Base-by-base conservation (phyloP, 2,797 vertebrate genomes). In the Numenius phaeopus region DNA sequence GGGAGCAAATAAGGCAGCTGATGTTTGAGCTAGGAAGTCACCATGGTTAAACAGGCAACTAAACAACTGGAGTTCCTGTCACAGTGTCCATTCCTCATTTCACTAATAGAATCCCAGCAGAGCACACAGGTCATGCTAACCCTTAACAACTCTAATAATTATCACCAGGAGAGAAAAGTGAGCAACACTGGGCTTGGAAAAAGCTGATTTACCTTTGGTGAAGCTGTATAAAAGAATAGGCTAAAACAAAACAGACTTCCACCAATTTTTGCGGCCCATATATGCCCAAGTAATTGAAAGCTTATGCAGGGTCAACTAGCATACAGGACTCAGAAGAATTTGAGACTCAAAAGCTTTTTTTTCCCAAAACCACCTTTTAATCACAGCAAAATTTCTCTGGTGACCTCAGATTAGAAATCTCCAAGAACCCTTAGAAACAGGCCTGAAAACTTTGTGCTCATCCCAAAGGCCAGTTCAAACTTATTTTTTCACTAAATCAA, bases 21-120 rank as follows among this genome's bases (percentile, higher is more conserved):
- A 10, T 8, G 12, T 8, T 5, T 5, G 40, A 55, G 46, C 21
- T 52, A 30, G 52, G 57, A 47, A n/a, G 66, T 40, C 1, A 0
- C 4, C 0, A 6, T 11, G 37, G 39, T 32, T 64, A 77, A 84
- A 57, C 12, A 12, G 14, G 37, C 15, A 54, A 29, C 9, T 10
- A 72, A 37, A 10, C 6, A 32, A 10, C 50, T 4, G 22, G 11
- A 62, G 55, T 4, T 73, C 17, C 72, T 32, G 42, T 55, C 86
- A 55, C 50, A 14, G 42, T 4, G 32, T 24, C 22, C 11, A 19
- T 37, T 72, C 76, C 73, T 64, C 55, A n/a, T 2, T 49, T 58
- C 57, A 19, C 24, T 37, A 3, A 14, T 3, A 23, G n/a, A 66
- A 13, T 7, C 42, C 19, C 52, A 52, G 49, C 37, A 14, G n/a